Evolutionary conservation across 2,888 invertebrate genomes (phyloP), one percentile per base, ranked within the genome.

Genomic region (Syrphus vitripennis): DNA sequence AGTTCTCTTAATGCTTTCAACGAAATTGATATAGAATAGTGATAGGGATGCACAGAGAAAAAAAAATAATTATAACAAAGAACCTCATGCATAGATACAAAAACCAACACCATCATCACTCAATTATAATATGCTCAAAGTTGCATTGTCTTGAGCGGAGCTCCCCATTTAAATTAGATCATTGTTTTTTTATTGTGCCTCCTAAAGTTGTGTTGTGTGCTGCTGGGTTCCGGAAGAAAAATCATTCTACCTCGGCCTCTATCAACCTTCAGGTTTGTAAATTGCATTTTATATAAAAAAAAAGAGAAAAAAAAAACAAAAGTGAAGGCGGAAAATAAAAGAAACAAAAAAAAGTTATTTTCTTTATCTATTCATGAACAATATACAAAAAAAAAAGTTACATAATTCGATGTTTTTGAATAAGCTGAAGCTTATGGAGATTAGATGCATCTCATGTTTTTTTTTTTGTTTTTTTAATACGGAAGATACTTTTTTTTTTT

Each of bases 191-290:
- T 31, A 1, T 31, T 50, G 19, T 10, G 59, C 21, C 59, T 59
- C 24, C 65, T 65, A 59, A 40, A 78, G 42, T 67, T 77, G 16
- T 50, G 59, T 10, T 67, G n/a, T n/a, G n/a, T n/a, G n/a, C n/a
- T n/a, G n/a, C n/a, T n/a, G n/a, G 40, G 82, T 83, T 83, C 83
- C 83, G 83, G 78, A 83, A 83, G 78, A 78, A 72, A 83, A 78
- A 78, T 59, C 63, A 71, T 45, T 45, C 34, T 37, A 45, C 57
- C 21, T 53, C 55, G 55, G 72, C 65, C 55, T 34, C 65, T 24
- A 75, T 69, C 75, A 80, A 53, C 74, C 79, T 80, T 80, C 79
- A 67, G 19, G 12, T 42, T 16, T 57, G 24, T 34, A 14, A n/a
- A n/a, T 12, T 59, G 67, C 61, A 70, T 40, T 70, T 70, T 21